These are phyloP conservation scores for Oryctolagus cuniculus DNA, from an alignment of 2,113 vertebrate species.

Conservation along the genomic window DNA sequence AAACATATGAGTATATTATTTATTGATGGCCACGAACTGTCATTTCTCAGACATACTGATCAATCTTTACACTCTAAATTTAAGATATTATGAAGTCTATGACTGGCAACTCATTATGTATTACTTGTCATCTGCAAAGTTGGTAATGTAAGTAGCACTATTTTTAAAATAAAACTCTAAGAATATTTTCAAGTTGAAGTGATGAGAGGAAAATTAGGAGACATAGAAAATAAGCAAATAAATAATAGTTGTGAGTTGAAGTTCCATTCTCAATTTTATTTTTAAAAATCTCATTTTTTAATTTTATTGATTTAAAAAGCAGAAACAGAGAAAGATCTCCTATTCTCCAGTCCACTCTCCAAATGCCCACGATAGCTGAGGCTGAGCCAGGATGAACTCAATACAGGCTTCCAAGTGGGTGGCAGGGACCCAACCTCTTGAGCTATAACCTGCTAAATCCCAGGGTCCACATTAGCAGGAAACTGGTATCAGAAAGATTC, in stretches of 20 bases:
- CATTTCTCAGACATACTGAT: background rate
- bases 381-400: too few relatives aligned
- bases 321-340: too few relatives aligned
- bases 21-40: conserved; percentile 8
- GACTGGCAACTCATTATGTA: background rate
- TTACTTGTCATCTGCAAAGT: conserved; percentile 13
- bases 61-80: conserved; percentile 18
- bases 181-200: background rate
- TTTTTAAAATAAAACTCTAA: conserved; percentile 46
- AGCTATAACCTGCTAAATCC: too few relatives aligned
- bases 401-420: too few relatives aligned
- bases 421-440: too few relatives aligned
- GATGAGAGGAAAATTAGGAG: background rate
- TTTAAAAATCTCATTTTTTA: too few relatives aligned
- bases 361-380: too few relatives aligned
- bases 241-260: conserved; percentile 11
- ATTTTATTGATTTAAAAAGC: too few relatives aligned
- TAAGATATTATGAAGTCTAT: conserved; percentile 26
- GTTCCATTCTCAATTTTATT: background rate
- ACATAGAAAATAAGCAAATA: background rate
- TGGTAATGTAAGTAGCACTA: conserved; percentile 5
- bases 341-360: too few relatives aligned
- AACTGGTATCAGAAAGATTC: background rate
- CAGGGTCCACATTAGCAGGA: too few relatives aligned
- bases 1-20: background rate